Evolutionary conservation across 2,113 vertebrate species (phyloP).

Genomic region (Gambusia holbrooki): DNA sequence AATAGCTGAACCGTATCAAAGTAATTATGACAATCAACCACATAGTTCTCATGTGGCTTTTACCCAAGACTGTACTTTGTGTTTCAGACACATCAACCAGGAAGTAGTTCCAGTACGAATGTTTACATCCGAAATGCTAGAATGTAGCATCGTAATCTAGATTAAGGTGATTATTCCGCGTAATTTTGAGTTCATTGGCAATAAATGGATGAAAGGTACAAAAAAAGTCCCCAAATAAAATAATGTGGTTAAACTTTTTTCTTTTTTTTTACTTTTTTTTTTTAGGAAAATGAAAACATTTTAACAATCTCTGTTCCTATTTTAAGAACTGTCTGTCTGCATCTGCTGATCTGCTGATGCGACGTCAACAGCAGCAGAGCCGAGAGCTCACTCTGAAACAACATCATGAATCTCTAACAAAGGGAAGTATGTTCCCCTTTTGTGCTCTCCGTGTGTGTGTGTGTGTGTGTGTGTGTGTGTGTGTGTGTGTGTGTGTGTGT

Average conservation of each 20-base stretch:
- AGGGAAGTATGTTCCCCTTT: conserved; percentile 59
- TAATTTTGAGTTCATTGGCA: background rate
- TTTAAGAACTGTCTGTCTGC: background rate
- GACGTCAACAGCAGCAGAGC: conserved; percentile 37
- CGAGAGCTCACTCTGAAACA: conserved; percentile 37
- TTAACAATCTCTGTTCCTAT: background rate
- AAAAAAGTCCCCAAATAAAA: too few relatives aligned
- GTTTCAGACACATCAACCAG: too few relatives aligned
- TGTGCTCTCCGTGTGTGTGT: conserved; percentile 41
- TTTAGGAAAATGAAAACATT: background rate
- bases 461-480: conserved; percentile 3
- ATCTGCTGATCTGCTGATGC: conserved; percentile 28
- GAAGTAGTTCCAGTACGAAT: background rate
- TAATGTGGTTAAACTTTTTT: too few relatives aligned
- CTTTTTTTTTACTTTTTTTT: too few relatives aligned
- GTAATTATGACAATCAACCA: too few relatives aligned
- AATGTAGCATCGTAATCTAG: background rate
- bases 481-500: conserved; percentile 3
- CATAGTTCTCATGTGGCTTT: too few relatives aligned
- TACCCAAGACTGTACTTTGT: too few relatives aligned
- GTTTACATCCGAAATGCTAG: background rate
- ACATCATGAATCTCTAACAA: conserved; percentile 45
- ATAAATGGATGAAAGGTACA: background rate
- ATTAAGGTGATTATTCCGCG: background rate
- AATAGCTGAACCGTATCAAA: too few relatives aligned